Evolutionary conservation across 2,888 invertebrate genomes (phyloP).

Genomic region (Elegia similella): DNA sequence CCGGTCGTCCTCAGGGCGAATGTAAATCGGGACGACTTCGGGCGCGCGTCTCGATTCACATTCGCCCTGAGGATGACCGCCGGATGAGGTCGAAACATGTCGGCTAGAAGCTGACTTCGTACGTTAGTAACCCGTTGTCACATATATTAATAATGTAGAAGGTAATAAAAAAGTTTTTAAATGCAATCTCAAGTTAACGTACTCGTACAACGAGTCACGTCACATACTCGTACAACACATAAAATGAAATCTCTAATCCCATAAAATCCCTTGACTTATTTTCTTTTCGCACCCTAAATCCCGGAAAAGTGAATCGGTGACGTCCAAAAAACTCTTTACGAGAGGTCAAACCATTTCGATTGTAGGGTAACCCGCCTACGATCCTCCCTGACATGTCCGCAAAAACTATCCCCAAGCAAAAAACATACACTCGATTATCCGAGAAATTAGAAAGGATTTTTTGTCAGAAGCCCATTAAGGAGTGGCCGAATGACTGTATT

Average conservation of each 20-base stretch:
- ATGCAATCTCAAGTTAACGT: too few species aligned
- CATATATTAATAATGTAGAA: too few species aligned
- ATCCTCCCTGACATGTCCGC: conserved; percentile 43
- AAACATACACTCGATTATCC: conserved; percentile 47
- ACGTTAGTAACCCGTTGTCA: too few species aligned
- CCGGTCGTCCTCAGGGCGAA: too few species aligned
- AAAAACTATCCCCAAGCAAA: conserved; percentile 41
- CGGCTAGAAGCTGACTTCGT: too few species aligned
- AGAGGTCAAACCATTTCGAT: conserved; percentile 5
- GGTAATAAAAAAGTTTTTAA: too few species aligned
- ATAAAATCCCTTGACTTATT: neutral
- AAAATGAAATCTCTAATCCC: neutral
- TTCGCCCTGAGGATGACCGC: too few species aligned
- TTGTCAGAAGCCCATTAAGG: conserved; percentile 49
- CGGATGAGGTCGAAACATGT: too few species aligned
- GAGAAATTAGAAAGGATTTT: conserved; percentile 58
- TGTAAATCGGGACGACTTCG: too few species aligned
- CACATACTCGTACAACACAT: too few species aligned
- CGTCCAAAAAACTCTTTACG: neutral
- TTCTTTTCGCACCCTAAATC: neutral
- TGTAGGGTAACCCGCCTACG: neutral
- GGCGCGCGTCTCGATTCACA: too few species aligned
- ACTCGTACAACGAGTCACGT: too few species aligned
- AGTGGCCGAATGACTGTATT: conserved; percentile 40
- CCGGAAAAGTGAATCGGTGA: neutral